A percentile compares a stretch with the other conserved stretches of the same genome.
These are phyloP conservation scores for Pollenia labialis DNA, from an alignment of 2,888 invertebrate species.

Conservation along the genomic window DNA sequence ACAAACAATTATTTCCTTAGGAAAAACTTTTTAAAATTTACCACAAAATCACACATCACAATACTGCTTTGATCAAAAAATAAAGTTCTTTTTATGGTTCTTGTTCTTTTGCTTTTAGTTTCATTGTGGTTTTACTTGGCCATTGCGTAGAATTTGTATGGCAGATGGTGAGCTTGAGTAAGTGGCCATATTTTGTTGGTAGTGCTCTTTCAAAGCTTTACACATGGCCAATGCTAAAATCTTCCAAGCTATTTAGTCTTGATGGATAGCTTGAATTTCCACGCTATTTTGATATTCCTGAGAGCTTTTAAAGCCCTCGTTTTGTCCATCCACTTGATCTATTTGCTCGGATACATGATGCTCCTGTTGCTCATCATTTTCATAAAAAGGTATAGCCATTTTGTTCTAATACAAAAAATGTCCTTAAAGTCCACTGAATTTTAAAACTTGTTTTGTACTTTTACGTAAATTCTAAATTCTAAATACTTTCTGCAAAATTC, in stretches of 20 bases:
- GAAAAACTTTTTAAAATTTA: slow-evolving; percentile 71
- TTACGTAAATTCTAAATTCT: slow-evolving; percentile 68
- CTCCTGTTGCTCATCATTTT: slow-evolving; percentile 75
- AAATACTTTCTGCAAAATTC: not conserved
- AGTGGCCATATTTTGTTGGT: slow-evolving; percentile 75
- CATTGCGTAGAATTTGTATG: slow-evolving; percentile 80
- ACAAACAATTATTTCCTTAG: slow-evolving; percentile 74
- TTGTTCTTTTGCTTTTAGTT: slow-evolving; percentile 51
- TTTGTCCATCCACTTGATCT: slow-evolving; percentile 80
- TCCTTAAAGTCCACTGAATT: slow-evolving; percentile 6
- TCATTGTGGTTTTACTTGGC: slow-evolving; percentile 75
- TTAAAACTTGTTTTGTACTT: slow-evolving; percentile 58
- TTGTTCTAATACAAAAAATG: slow-evolving; percentile 60
- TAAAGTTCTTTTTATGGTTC: too few species aligned
- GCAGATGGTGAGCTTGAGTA: slow-evolving; percentile 66
- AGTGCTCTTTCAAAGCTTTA: slow-evolving; percentile 81
- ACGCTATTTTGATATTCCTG: not conserved
- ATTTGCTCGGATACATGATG: slow-evolving; percentile 62
- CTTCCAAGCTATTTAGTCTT: slow-evolving; percentile 81
- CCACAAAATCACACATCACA: slow-evolving; percentile 75
- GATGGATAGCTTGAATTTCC: slow-evolving; percentile 34
- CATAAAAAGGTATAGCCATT: slow-evolving; percentile 83
- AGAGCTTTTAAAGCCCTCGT: not conserved
- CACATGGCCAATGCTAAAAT: slow-evolving; percentile 81
- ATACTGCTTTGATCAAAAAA: slow-evolving; percentile 71